phyloP scores from a whole-genome alignment of 2,888 invertebrate genomes.

The Tryphoninae sp. region DNA sequence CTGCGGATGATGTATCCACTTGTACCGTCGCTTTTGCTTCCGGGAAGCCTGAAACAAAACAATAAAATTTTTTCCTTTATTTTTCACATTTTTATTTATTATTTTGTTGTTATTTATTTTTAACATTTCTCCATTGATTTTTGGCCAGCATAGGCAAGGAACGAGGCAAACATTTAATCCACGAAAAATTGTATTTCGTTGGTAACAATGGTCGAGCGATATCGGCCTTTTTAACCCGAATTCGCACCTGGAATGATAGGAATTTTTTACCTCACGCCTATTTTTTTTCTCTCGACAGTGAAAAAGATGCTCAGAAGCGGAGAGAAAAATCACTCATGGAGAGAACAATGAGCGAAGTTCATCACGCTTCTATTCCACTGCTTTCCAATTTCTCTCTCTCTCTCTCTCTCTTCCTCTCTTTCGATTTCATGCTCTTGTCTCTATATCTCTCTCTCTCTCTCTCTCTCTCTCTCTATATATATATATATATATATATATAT shows the following conservation, averaged over 20 bases:
- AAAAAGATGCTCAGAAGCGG: background rate
- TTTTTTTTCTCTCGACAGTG: background rate
- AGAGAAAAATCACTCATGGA: background rate
- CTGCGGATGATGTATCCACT: conserved; percentile 52
- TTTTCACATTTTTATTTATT: background rate
- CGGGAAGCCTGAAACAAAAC: conserved; percentile 53
- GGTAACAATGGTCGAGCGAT: background rate
- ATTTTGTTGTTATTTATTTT: background rate
- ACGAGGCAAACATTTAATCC: background rate
- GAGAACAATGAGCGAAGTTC: background rate
- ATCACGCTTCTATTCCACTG: background rate
- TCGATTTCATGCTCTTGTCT: too few species aligned
- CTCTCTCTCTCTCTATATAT: background rate
- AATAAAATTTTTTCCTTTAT: background rate
- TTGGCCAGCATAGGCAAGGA: background rate
- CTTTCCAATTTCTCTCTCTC: background rate
- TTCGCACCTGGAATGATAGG: background rate
- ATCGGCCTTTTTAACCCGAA: background rate
- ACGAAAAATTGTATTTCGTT: background rate
- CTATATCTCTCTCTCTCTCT: background rate
- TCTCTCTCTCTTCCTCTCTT: background rate
- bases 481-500: background rate
- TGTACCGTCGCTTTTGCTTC: conserved; percentile 40
- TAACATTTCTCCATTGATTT: too few species aligned
- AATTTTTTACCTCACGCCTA: background rate